Percentiles rank a stretch among this genome's conserved stretches.
phyloP scores from a whole-genome alignment of 2,888 invertebrate genomes.

The Chymomyza procnemis region DNA sequence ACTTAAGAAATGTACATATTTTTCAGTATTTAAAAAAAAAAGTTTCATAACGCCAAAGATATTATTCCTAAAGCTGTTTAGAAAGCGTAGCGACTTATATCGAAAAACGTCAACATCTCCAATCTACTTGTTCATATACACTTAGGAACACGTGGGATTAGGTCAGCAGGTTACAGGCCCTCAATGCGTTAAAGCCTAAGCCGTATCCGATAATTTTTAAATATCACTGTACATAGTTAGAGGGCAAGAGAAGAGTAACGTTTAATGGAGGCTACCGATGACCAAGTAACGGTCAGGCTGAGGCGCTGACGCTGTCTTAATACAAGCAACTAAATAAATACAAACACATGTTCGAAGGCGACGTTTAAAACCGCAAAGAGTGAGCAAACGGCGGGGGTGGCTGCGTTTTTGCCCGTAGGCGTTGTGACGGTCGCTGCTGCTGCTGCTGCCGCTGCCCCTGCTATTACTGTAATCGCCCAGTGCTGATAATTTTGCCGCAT shows the following conservation, averaged over 20 bases:
- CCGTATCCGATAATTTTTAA: too few species aligned
- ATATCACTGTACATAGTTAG: neutral
- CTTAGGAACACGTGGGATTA: too few species aligned
- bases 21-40: too few species aligned
- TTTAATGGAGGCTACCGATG: neutral
- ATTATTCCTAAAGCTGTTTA: too few species aligned
- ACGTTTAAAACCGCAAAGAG: neutral
- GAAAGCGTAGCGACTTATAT: too few species aligned
- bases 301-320: slow-evolving; percentile 9
- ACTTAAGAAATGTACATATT: too few species aligned
- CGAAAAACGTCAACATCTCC: too few species aligned
- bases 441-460: neutral
- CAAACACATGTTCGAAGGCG: slow-evolving; percentile 20
- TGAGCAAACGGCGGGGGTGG: slow-evolving; percentile 11
- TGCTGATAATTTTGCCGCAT: slow-evolving; percentile 36
- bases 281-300: neutral
- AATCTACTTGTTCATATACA: too few species aligned
- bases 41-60: too few species aligned
- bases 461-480: slow-evolving; percentile 34
- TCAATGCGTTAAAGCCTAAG: too few species aligned
- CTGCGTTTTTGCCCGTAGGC: neutral
- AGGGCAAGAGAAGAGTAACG: slow-evolving; percentile 45
- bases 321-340: slow-evolving; percentile 23
- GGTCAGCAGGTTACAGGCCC: too few species aligned
- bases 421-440: neutral